Base-by-base conservation (phyloP, 2,113 vertebrate species). In the Saguinus imperator region DNA sequence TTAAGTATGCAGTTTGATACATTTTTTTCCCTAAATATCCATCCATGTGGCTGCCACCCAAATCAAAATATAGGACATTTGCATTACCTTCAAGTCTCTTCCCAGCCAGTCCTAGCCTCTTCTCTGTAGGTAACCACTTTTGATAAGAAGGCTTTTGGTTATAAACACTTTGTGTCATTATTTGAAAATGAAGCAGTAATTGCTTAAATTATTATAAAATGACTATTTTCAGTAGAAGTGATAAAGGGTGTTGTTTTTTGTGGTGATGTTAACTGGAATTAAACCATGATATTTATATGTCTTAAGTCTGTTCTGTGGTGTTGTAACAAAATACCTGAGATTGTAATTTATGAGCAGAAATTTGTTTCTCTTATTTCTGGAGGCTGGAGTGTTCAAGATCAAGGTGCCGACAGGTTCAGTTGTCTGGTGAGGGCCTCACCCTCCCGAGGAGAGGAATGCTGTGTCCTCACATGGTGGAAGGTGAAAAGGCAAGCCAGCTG, bases 141-240 rank as follows among this genome's bases (percentile, higher is more conserved):
- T 91, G 35, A 16, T 66, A 66, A 80, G 72, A 52, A 92, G 66
- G 8, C 32, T 94, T 96, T 96, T 82, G n/a, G 66, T 82, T 89
- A 32, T 40, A 87, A 79, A 75, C 43, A 58, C 61, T 95, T 96
- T 91, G 40, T 83, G n/a, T 68, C 13, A 80, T 91, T 80, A 61
- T 80, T 58, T 91, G 64, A 93, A 95, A 50, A 5, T 52, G 61
- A 90, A 92, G 23, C 75, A 91, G 25, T 92, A 89, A 77, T 57
- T 83, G 61, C 81, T 75, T 85, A 48, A 64, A 72, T 96, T 76
- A 93, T 81, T 96, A 86, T 50, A 87, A 82, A 80, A 20, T 87
- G 52, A 21, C 3, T 75, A 55, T 89, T 91, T 96, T n/a, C 25
- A 75, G 68, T n/a, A 95, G 76, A 96, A 73, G 64, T 83, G n/a